These are phyloP conservation scores for Triplophysa dalaica DNA, from an alignment of 2,113 vertebrate species.

Conservation along the genomic window DNA sequence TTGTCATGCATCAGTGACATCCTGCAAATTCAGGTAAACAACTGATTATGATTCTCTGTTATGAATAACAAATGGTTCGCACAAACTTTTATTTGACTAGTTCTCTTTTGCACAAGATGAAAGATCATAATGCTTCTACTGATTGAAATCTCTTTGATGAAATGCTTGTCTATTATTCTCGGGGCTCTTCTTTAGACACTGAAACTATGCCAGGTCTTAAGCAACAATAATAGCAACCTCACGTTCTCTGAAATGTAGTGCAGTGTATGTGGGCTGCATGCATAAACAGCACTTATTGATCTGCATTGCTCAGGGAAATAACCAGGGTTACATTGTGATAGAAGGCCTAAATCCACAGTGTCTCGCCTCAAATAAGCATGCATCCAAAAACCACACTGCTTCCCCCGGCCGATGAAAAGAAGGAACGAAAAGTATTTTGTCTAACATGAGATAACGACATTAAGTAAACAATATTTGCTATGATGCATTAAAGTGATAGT, in stretches of 20 bases:
- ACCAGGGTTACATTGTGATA: slow-evolving; percentile 49
- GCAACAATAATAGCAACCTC: slow-evolving; percentile 53
- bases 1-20: background rate
- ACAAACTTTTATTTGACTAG: slow-evolving; percentile 5
- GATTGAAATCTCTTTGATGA: background rate
- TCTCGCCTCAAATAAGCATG: slow-evolving; percentile 31
- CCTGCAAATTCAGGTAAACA: slow-evolving; percentile 8
- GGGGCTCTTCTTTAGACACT: slow-evolving; percentile 25
- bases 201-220: slow-evolving; percentile 53
- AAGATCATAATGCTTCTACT: slow-evolving; percentile 3
- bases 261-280: slow-evolving; percentile 45
- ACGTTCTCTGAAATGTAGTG: slow-evolving; percentile 51
- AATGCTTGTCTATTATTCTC: slow-evolving; percentile 28
- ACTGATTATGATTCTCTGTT: background rate
- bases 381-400: slow-evolving; percentile 26
- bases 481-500: background rate
- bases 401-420: background rate
- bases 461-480: background rate
- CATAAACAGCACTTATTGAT: slow-evolving; percentile 57
- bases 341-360: slow-evolving; percentile 51
- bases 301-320: slow-evolving; percentile 49
- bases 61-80: slow-evolving; percentile 24
- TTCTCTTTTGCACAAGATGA: slow-evolving; percentile 15
- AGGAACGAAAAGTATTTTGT: background rate
- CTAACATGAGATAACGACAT: slow-evolving; percentile 8